Percentiles rank a stretch among this genome's conserved stretches.
phyloP scores from a whole-genome alignment of 2,888 invertebrate genomes.

The Reticulitermes lucifugus region DNA sequence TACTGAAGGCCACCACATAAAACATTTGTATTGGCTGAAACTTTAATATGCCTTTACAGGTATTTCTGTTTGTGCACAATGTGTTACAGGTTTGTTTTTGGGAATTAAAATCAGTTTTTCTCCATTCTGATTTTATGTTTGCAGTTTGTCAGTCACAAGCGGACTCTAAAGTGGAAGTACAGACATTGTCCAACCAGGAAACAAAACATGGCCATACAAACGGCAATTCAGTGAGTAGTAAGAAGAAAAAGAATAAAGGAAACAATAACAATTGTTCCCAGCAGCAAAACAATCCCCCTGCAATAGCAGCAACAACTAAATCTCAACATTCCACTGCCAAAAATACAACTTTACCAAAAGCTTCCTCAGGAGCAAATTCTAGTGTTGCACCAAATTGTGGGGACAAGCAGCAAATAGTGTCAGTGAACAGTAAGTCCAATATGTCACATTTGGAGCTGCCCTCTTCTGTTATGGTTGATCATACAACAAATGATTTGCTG shows the following conservation, averaged over 20 bases:
- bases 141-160: slow-evolving; percentile 54
- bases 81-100: too few species aligned
- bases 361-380: slow-evolving; percentile 1
- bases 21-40: too few species aligned
- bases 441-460: slow-evolving; percentile 17
- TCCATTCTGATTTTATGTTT: slow-evolving; percentile 38
- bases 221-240: slow-evolving; percentile 47
- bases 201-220: slow-evolving; percentile 47
- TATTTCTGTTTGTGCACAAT: too few species aligned
- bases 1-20: too few species aligned
- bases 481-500: slow-evolving; percentile 10
- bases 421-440: slow-evolving; percentile 7
- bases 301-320: slow-evolving; percentile 32
- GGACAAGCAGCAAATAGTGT: background rate
- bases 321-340: slow-evolving; percentile 49
- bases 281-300: slow-evolving; percentile 21
- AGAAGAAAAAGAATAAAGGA: slow-evolving; percentile 54
- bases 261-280: slow-evolving; percentile 34
- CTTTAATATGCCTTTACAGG: too few species aligned
- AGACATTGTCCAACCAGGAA: slow-evolving; percentile 57
- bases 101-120: background rate
- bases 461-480: slow-evolving; percentile 8
- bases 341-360: slow-evolving; percentile 13
- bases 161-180: slow-evolving; percentile 55
- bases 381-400: slow-evolving; percentile 15